Base-by-base conservation (phyloP, 2,797 vertebrate genomes). In the Melanotaenia parkinsoni region DNA sequence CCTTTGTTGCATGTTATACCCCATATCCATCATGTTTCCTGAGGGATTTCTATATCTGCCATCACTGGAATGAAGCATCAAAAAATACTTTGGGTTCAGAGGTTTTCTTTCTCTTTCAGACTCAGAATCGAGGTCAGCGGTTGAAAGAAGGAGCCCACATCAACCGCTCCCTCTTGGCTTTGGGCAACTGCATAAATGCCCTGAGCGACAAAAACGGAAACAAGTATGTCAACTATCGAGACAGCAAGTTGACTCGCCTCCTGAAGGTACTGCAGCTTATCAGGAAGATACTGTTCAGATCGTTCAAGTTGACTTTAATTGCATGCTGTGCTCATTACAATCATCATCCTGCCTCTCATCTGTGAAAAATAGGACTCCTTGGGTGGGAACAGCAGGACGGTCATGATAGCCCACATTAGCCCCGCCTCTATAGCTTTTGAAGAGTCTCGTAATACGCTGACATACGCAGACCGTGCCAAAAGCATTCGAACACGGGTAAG, bases 351-450 rank as follows among this genome's bases (percentile, higher is more conserved):
- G 3, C 40, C 2, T 61, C 7, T 69, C 54, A 18, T 71, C 30
- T 81, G 32, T 72, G 43, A 69, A 67, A 22, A 30, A 64, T 89
- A 98, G 97, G 97, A 98, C 79, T 98, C 97, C 0, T 77, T 98
- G 20, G 96, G 96, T 0, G 96, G 97, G 22, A 97, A 97, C 88
- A 97, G 97, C 81, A 93, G 94, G 47, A 98, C 97, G 0, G 96
- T 98, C 80, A 98, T 98, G 97, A 98, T 98, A 0, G 97, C 97
- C 38, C 97, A 98, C 74, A 97, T 98, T 63, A 97, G 97, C 85
- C 97, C 97, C 0, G 97, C 97, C 30, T 97, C 96, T 43, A 85
- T 91, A 4, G 96, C 96, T 51, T 98, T 98, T 1, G 96, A 97
- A 83, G 97, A 98, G 87, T 98, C 97, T 2, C 94, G 96, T 12